These are phyloP conservation scores for Nephrotoma guestfalica DNA, from an alignment of 2,888 invertebrate species.

Conservation along the genomic window DNA sequence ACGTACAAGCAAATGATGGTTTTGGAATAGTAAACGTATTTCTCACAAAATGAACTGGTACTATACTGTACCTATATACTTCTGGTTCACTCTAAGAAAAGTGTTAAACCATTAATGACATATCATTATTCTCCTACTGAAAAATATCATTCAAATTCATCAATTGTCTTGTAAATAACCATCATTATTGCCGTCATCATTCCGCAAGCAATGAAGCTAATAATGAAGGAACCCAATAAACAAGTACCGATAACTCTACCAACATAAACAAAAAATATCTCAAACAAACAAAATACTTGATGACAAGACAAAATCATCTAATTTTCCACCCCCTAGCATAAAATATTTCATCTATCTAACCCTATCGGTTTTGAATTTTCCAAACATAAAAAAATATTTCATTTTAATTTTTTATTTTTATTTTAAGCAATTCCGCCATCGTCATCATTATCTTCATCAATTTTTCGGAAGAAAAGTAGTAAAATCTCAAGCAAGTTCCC, in stretches of 20 bases:
- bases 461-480: not conserved
- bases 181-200: not conserved
- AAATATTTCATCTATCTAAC: not conserved
- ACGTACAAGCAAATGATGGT: too few species aligned
- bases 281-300: not conserved
- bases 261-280: not conserved
- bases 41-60: not conserved
- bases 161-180: not conserved
- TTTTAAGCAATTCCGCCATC: not conserved
- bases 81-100: not conserved
- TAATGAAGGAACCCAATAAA: not conserved
- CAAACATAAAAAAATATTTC: not conserved
- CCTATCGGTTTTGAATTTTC: not conserved
- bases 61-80: too few species aligned
- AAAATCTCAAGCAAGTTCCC: not conserved
- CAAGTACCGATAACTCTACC: not conserved
- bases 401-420: not conserved
- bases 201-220: not conserved
- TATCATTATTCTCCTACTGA: not conserved
- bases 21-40: not conserved
- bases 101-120: not conserved
- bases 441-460: not conserved
- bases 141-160: not conserved
- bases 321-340: not conserved
- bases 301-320: not conserved